phyloP scores from a whole-genome alignment of 1,140 invertebrate genomes.

The Brachionus angularis region DNA sequence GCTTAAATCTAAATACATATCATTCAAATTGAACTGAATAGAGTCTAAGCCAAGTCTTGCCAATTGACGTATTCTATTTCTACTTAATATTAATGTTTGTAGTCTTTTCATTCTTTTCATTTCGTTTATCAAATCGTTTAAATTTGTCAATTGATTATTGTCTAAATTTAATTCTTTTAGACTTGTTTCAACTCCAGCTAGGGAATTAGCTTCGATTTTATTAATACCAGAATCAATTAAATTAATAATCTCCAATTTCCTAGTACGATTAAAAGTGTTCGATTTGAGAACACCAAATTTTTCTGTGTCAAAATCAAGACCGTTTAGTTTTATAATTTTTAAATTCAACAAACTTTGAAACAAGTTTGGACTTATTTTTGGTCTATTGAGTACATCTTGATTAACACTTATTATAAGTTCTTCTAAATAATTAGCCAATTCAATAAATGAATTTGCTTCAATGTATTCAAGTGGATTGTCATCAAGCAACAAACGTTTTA shows the following conservation, averaged over 20 bases:
- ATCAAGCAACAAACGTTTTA: constrained; percentile 13
- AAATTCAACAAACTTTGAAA: constrained; percentile 40
- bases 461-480: constrained; percentile 39
- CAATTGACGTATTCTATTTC: constrained; percentile 13
- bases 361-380: not conserved
- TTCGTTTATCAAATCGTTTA: not conserved
- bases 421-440: constrained; percentile 43
- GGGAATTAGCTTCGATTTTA: not conserved
- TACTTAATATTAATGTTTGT: not conserved
- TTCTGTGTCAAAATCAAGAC: constrained; percentile 17
- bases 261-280: constrained; percentile 20
- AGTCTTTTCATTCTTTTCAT: not conserved
- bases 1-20: constrained; percentile 9
- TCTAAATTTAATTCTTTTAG: constrained; percentile 7
- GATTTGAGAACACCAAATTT: constrained; percentile 26
- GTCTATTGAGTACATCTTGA: not conserved
- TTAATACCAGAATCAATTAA: not conserved
- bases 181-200: constrained; percentile 1
- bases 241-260: constrained; percentile 6
- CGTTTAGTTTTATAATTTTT: constrained; percentile 33
- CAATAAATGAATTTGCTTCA: constrained; percentile 11
- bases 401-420: constrained; percentile 35
- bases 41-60: not conserved
- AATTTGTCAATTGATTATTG: not conserved
- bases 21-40: not conserved